Conservation (phyloP, 2,888 invertebrate species). For the Griposia aprilina region DNA sequence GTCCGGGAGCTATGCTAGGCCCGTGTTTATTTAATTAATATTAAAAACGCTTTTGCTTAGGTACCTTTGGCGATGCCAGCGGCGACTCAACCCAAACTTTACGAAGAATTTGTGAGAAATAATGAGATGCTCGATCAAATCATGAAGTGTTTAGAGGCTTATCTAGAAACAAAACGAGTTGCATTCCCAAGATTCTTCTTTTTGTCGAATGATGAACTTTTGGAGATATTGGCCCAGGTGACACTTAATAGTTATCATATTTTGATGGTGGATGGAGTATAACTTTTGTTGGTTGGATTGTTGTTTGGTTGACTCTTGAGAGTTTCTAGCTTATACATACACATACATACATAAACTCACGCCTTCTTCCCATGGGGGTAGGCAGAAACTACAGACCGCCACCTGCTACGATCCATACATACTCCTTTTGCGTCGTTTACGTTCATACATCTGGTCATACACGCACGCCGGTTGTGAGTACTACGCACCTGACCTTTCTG, state of each 20-base stretch:
- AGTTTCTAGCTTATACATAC: too few species aligned
- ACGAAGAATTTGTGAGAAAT: conserved; percentile 93
- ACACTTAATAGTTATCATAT: not conserved
- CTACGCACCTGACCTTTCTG: too few species aligned
- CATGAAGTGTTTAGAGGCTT: conserved; percentile 97
- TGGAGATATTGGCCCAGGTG: conserved; percentile 97
- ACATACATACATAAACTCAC: too few species aligned
- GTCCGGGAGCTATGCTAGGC: not conserved
- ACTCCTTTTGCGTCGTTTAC: too few species aligned
- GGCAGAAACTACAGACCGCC: too few species aligned
- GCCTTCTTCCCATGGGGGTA: too few species aligned
- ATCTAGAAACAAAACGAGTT: conserved; percentile 96
- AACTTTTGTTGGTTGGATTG: not conserved
- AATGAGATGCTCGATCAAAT: conserved; percentile 96
- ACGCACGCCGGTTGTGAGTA: too few species aligned
- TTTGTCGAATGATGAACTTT: conserved; percentile 96
- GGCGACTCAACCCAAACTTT: conserved; percentile 93
- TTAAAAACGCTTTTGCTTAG: conserved; percentile 66
- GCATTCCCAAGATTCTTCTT: conserved; percentile 97
- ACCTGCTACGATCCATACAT: too few species aligned
- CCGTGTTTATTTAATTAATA: not conserved
- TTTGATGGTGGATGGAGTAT: not conserved
- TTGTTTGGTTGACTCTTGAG: not conserved
- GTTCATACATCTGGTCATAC: too few species aligned
- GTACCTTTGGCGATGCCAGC: conserved; percentile 95